phyloP scores from a whole-genome alignment of 1,140 invertebrate genomes.

The Neotoxoptera formosana region DNA sequence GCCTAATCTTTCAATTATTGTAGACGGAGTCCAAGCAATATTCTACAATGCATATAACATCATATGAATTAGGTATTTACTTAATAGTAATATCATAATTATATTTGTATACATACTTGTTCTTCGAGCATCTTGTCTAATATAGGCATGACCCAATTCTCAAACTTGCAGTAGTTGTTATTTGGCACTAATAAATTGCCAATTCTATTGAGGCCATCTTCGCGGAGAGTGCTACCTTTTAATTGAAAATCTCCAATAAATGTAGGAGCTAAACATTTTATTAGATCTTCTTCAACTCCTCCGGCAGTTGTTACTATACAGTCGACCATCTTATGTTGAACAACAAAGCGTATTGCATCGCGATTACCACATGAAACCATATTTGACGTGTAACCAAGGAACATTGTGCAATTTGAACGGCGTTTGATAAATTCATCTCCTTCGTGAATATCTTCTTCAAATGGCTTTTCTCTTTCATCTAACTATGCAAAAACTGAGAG shows the following conservation, averaged over 20 bases:
- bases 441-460: conserved; percentile 75
- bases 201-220: conserved; percentile 94
- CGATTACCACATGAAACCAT: conserved; percentile 94
- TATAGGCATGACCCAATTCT: conserved; percentile 97
- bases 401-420: conserved; percentile 90
- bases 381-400: conserved; percentile 98
- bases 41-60: conserved; percentile 48
- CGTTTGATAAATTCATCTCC: conserved; percentile 82
- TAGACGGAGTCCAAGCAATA: conserved; percentile 90
- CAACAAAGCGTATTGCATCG: conserved; percentile 89
- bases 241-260: conserved; percentile 91
- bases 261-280: conserved; percentile 96
- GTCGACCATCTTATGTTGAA: conserved; percentile 91
- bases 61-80: neutral
- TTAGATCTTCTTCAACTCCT: conserved; percentile 98
- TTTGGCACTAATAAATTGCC: conserved; percentile 98
- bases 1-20: conserved; percentile 83
- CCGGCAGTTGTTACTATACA: conserved; percentile 98
- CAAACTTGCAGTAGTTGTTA: conserved; percentile 98
- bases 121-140: conserved; percentile 91
- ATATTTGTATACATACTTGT: conserved; percentile 69
- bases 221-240: conserved; percentile 78
- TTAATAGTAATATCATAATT: neutral
- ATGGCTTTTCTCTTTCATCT: conserved; percentile 72
- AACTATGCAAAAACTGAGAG: conserved; percentile 61